Conservation (phyloP, 1,140 invertebrate species). For the Drosophila subobscura region DNA sequence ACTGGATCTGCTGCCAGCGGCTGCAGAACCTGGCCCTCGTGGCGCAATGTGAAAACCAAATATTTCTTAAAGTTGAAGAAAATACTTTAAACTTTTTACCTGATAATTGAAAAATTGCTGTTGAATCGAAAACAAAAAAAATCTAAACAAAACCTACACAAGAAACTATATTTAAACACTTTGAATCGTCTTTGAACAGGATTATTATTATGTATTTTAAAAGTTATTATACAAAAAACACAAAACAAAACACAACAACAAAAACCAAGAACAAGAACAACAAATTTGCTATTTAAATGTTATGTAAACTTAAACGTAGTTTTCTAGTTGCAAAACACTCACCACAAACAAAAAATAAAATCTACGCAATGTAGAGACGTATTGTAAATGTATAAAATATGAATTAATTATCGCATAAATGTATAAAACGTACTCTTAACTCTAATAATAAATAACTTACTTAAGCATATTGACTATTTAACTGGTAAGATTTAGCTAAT, state of each 20-base stretch:
- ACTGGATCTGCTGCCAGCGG: constrained; percentile 75
- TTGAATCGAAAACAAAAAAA: constrained; percentile 48
- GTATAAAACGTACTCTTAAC: constrained; percentile 55
- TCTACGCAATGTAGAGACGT: constrained; percentile 50
- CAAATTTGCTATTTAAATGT: constrained; percentile 76
- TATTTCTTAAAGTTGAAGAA: constrained; percentile 81
- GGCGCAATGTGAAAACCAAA: constrained; percentile 82
- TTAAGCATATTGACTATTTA: constrained; percentile 73
- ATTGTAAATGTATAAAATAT: constrained; percentile 74
- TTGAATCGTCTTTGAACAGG: constrained; percentile 58
- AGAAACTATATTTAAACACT: constrained; percentile 22
- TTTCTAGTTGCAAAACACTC: constrained; percentile 57
- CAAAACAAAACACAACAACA: constrained; percentile 33
- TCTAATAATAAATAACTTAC: constrained; percentile 51
- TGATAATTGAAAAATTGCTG: constrained; percentile 82
- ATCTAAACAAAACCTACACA: constrained; percentile 9
- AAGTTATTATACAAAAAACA: constrained; percentile 55
- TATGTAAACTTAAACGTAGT: constrained; percentile 62
- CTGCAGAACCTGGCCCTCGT: constrained; percentile 75
- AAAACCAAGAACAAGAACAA: constrained; percentile 41
- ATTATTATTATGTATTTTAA: constrained; percentile 70
- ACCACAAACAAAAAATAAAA: constrained; percentile 26
- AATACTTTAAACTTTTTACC: constrained; percentile 80
- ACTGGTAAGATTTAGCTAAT: constrained; percentile 72
- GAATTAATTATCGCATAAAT: constrained; percentile 44